Conservation (phyloP, 2,888 invertebrate species). For the Fabriciana adippe region DNA sequence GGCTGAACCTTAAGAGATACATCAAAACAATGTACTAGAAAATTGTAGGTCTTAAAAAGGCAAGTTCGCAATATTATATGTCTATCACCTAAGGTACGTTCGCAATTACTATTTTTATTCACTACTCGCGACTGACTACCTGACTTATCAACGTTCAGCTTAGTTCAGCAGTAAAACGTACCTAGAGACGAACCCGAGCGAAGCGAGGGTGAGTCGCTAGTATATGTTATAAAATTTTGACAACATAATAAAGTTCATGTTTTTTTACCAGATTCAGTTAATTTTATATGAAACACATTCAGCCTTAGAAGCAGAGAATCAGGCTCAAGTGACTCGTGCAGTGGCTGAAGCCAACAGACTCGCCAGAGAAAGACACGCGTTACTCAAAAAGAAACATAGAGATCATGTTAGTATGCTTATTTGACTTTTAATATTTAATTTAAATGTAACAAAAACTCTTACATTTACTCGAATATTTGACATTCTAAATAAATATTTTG, state of each 20-base stretch:
- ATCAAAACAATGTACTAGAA: too few species aligned
- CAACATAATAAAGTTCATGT: neutral
- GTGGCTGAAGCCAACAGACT: conserved; percentile 87
- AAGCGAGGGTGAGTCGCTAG: too few species aligned
- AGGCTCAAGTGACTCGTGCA: conserved; percentile 86
- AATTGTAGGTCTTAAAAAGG: too few species aligned
- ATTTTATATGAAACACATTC: conserved; percentile 92
- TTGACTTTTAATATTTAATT: neutral
- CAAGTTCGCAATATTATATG: too few species aligned
- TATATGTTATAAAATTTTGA: too few species aligned
- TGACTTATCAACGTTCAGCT: too few species aligned
- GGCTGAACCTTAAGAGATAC: too few species aligned
- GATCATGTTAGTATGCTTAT: conserved; percentile 27
- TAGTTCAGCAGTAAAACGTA: too few species aligned
- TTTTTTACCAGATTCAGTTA: conserved; percentile 84
- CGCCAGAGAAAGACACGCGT: conserved; percentile 86
- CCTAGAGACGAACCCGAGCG: too few species aligned
- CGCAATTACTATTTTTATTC: too few species aligned
- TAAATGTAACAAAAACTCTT: neutral
- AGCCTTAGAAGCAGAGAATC: conserved; percentile 88
- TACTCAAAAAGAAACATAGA: conserved; percentile 63
- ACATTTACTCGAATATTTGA: neutral
- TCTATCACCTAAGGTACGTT: too few species aligned
- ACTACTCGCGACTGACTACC: too few species aligned
- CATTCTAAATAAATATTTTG: conserved; percentile 6